Conservation (phyloP, 2,113 vertebrate genomes). For the Leiothrix lutea region DNA sequence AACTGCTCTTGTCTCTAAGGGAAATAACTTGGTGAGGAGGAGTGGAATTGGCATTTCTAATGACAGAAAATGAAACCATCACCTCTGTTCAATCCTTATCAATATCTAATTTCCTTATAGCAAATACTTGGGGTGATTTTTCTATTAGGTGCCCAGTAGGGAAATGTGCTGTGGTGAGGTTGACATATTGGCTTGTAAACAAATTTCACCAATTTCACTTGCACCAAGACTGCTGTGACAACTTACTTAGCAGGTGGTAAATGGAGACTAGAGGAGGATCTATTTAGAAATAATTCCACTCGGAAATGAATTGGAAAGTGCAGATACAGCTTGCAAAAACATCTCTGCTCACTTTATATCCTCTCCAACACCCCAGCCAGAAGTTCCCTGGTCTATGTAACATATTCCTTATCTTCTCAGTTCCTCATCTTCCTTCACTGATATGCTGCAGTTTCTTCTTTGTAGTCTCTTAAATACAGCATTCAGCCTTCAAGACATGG, state of each 20-base stretch:
- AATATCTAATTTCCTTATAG: background rate
- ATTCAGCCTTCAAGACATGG: background rate
- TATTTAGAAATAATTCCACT: background rate
- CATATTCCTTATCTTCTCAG: background rate
- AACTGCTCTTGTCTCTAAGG: background rate
- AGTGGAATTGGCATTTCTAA: background rate
- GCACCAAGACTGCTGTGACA: background rate
- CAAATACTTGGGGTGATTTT: background rate
- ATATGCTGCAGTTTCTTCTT: background rate
- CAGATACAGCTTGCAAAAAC: background rate
- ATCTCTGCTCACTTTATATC: background rate
- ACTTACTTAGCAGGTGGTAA: background rate
- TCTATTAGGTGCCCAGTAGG: background rate
- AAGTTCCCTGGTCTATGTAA: background rate
- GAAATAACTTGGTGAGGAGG: background rate
- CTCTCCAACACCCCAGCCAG: background rate
- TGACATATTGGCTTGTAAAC: background rate
- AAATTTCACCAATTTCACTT: background rate
- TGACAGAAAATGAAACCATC: background rate
- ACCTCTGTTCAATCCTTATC: background rate
- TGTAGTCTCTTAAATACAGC: background rate
- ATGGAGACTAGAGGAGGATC: background rate
- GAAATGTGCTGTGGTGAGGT: background rate
- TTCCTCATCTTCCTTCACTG: background rate
- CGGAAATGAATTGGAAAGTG: background rate